Conservation (phyloP, 2,797 vertebrate genomes). For the Alexandromys oeconomus region DNA sequence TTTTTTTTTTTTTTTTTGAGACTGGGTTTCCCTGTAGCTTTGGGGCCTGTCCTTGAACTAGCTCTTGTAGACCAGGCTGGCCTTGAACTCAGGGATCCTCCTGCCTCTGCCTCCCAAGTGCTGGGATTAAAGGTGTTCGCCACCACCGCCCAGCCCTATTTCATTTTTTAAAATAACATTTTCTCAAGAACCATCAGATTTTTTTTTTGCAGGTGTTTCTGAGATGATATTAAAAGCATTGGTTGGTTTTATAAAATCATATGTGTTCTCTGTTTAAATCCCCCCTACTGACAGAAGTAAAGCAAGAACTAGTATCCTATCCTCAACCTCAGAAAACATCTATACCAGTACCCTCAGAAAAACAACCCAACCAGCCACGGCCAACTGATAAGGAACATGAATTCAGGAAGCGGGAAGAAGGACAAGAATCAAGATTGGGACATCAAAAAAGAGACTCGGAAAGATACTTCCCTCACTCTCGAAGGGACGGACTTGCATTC, state of each 20-base stretch:
- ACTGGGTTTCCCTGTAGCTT: too few relatives aligned
- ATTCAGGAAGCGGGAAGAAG: conserved; percentile 87
- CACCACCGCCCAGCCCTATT: too few relatives aligned
- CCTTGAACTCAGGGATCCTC: not conserved
- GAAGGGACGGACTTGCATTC: conserved; percentile 81
- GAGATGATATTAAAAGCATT: not conserved
- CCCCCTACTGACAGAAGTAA: conserved; percentile 83
- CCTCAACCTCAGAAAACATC: conserved; percentile 81
- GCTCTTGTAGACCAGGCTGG: not conserved
- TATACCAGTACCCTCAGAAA: conserved; percentile 77
- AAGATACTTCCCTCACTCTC: conserved; percentile 77
- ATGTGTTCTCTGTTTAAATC: conserved; percentile 69
- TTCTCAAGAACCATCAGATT: not conserved
- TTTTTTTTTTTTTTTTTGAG: too few relatives aligned
- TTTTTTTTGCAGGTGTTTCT: not conserved
- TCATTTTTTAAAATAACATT: not conserved
- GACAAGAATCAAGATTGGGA: conserved; percentile 82
- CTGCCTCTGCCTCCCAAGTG: not conserved
- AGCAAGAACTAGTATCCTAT: conserved; percentile 86
- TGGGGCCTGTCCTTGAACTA: not conserved
- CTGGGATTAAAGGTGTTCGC: not conserved
- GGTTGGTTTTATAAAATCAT: not conserved
- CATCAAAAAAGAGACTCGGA: conserved; percentile 87
- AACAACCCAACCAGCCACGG: conserved; percentile 81
- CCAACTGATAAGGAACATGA: conserved; percentile 83